Base-by-base conservation (phyloP, 2,797 vertebrate genomes). In the Lacerta agilis region DNA sequence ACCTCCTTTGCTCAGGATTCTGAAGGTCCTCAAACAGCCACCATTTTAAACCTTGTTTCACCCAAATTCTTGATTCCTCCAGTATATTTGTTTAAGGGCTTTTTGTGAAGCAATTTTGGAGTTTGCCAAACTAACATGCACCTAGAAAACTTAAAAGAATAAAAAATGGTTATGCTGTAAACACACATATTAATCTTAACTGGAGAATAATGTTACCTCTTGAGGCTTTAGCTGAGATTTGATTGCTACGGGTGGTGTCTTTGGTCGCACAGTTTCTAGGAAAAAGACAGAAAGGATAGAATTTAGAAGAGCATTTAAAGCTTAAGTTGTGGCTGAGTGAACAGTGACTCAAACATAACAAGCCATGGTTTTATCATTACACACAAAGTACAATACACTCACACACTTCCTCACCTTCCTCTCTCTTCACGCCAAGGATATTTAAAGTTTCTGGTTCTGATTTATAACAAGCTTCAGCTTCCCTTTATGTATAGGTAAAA, bases 211-310 rank as follows among this genome's bases (percentile, higher is more conserved):
- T 83, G 94, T 97, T 97, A 97, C 97, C 97, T 97, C 97, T 95
- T 96, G 96, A 92, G 95, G 93, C 95, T 97, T 97, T 88, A 95
- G 94, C 90, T 96, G 96, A 95, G 97, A 93, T 92, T 97, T 97
- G 95, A 98, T 97, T 81, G 95, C 88, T 36, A 97, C 95, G 82
- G 97, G 97, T 1, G 97, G 97, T 43, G 97, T 97, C 95, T 97
- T 97, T 88, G 97, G 97, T 55, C 97, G 95, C 71, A 97, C 97
- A 91, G 95, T 95, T 95, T 98, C 97, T 97, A 90, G 84, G 41
- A 90, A 94, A 85, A 69, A 82, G 86, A 86, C 5, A 87, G 18
- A 78, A 89, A 93, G 36, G 90, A 69, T 29, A 93, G 49, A 9
- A 79, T 80, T 77, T n/a, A 58, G 43, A 33, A 89, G 25, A 61